Evolutionary conservation across 2,888 invertebrate genomes (phyloP), one percentile per base, ranked within the genome.

Genomic region (Deilephila elpenor): DNA sequence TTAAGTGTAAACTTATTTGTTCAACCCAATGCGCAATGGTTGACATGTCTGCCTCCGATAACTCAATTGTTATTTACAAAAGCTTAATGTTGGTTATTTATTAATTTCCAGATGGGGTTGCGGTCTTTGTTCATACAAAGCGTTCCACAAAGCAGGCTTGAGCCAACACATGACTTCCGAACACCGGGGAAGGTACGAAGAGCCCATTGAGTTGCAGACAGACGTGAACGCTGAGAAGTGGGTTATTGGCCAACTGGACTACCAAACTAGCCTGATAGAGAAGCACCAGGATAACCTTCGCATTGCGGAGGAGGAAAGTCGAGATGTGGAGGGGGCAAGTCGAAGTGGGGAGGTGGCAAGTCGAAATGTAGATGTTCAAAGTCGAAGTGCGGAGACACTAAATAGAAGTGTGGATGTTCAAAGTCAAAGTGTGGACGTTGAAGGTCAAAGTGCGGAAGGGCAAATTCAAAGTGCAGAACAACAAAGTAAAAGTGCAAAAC

Each of bases 51-150:
- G 44, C 44, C 11, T 44, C 14, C 44, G 3, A 25, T 3, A 44
- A 14, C 3, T 14, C 7, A 5, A 37, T 25, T 25, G 25, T 25
- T 25, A 37, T 53, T 8, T 51, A 53, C 1, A 53, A 53, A 53
- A 19, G 5, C 5, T 0, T 53, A 53, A 62, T 44, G 77, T 37
- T 34, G 14, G 51, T 72, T 72, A 56, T n/a, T 67, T 71, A 56
- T 7, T 59, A 60, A 76, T 83, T 88, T 83, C 17, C 84, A 96
- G 96, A 79, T 96, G 95, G 94, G 91, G 93, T 25, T 97, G 96
- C 81, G 92, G 90, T 25, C 84, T 92, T 2, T 97, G 97, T 82
- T 90, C 94, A 0, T 96, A 95, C 81, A 95, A 94, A 76, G 95
- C 95, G 0, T 95, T 96, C 77, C 96, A 95, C 79, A 94, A 92